Base-by-base conservation (phyloP, 2,888 invertebrate genomes). In the Stictocephala bisonia region DNA sequence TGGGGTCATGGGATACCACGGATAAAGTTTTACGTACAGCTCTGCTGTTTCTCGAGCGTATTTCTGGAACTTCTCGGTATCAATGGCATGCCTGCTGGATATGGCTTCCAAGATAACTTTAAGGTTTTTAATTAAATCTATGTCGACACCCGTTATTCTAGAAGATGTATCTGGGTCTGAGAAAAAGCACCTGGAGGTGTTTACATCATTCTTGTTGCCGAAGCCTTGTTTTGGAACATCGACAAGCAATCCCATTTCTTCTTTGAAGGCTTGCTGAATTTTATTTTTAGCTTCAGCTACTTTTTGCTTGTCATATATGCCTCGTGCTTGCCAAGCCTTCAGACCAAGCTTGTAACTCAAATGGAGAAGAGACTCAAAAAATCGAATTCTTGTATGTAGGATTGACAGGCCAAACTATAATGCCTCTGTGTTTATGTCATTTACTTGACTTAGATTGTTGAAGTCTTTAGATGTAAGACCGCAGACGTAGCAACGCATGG, bases 1-100 rank as follows among this genome's bases (percentile, higher is more conserved):
- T 20, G 81, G 79, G 41, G 81, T 77, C 82, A 82, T 81, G n/a
- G 78, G 75, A 74, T 77, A 72, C 80, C 82, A 81, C n/a, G 15
- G 35, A 78, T 82, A 83, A 41, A 81, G 69, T 9, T 77, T 11
- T 4, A 82, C 79, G 75, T 82, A 82, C 7, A 78, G 56, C 53
- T 73, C 44, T 20, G 77, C 77, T 18, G 78, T 79, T 1, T 77
- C 75, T 35, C 24, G 20, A 40, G 69, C 48, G 74, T 77, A 73
- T 56, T 11, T 71, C 75, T 69, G 71, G 78, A 76, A 80, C 77
- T 75, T 80, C 72, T 69, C 78, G 76, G 20, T 22, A 31, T 74
- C 56, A 40, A 78, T 76, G 51, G 69, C 70, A 20, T 68, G 60
- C 3, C 76, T 75, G 70, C 78, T 76, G 2, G 77, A 78, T 22